phyloP scores from a whole-genome alignment of 1,140 invertebrate genomes.

The Orchestia grillus region DNA sequence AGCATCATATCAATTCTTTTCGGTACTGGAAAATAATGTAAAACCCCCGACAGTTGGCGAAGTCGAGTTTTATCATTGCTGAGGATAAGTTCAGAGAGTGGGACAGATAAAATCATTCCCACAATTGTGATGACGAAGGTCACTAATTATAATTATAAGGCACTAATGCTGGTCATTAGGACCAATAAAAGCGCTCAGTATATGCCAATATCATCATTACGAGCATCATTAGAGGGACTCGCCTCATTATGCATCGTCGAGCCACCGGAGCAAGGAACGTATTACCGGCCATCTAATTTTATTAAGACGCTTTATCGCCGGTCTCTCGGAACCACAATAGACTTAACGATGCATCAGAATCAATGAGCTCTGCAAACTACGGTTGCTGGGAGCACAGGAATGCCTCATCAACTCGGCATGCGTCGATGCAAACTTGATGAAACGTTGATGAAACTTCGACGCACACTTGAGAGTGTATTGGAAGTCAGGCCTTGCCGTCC shows the following conservation, averaged over 20 bases:
- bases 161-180: not conserved
- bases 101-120: not conserved
- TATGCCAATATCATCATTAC: not conserved
- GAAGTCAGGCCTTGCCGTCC: not conserved
- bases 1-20: not conserved
- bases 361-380: slow-evolving; percentile 27
- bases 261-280: not conserved
- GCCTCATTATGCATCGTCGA: not conserved
- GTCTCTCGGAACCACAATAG: not conserved
- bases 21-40: not conserved
- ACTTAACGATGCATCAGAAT: slow-evolving; percentile 13
- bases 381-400: not conserved
- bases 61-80: not conserved
- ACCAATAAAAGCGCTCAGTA: not conserved
- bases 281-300: slow-evolving; percentile 11
- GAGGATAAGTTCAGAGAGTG: not conserved
- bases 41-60: not conserved
- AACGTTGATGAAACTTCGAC: not conserved
- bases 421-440: not conserved
- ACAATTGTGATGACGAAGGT: not conserved
- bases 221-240: not conserved
- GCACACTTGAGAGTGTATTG: not conserved
- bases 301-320: slow-evolving; percentile 19
- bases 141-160: not conserved
- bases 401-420: not conserved